Base-by-base conservation (phyloP, 2,888 invertebrate genomes). In the Synergus japonicus region DNA sequence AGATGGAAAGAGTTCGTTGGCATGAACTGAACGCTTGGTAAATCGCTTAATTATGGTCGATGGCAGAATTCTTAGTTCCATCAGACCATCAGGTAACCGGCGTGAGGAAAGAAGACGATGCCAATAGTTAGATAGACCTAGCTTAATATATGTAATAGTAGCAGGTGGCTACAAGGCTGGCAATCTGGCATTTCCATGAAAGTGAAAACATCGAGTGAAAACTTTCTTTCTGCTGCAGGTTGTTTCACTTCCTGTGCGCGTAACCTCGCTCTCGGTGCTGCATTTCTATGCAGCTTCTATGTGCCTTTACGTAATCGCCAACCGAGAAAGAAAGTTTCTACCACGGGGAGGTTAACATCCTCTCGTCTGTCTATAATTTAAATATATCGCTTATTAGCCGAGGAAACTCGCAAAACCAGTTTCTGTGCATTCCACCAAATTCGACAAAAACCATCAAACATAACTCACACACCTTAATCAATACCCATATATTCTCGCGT, bases 231-330 rank as follows among this genome's bases (percentile, higher is more conserved):
- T 89, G 86, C 87, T 83, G 76, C 85, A 86, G 86, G 89, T 89
- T 91, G 89, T 91, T 92, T 91, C 91, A 91, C 91, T 92, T 92
- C 92, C 92, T 91, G 91, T 88, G 91, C 88, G 90, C 91, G 90
- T 91, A 91, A 92, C 90, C 86, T 91, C 88, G 85, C 88, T 84
- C 88, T 87, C 88, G 83, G 79, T 84, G 85, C 84, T 88, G 89
- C 88, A 91, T 91, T 90, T 90, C 90, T 90, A 90, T 90, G 90
- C 89, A 89, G 89, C 89, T 87, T 88, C 87, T 87, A 87, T 82
- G 78, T 81, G 85, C 83, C 82, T 91, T 92, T 92, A 91, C 91
- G 91, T 92, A 92, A 91, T 90, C 87, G 84, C 83, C 86, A 87
- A 85, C 86, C 89, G 86, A 87, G 89, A 91, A 92, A 91, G 91